phyloP scores from a whole-genome alignment of 2,113 vertebrate genomes.

The Neolamprologus sp. region DNA sequence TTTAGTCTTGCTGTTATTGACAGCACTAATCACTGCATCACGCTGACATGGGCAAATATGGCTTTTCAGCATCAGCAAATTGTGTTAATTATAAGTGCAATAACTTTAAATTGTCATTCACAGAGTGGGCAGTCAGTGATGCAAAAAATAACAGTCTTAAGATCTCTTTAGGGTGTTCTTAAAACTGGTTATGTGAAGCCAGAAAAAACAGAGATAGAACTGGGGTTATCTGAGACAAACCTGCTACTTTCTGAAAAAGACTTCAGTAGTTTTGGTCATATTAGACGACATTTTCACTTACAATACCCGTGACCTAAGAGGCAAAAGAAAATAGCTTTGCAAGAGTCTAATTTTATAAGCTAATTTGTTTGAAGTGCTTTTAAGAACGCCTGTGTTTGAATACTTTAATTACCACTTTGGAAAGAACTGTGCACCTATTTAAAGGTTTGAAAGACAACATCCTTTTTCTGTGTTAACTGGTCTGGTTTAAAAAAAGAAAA shows the following conservation, averaged over 20 bases:
- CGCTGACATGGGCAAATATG: background rate
- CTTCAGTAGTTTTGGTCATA: background rate
- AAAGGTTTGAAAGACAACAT: background rate
- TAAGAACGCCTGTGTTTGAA: background rate
- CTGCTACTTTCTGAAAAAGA: background rate
- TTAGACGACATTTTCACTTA: background rate
- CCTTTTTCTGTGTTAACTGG: background rate
- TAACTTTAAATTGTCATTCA: background rate
- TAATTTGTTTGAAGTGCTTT: background rate
- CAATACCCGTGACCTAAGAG: fast-evolving
- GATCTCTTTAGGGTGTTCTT: background rate
- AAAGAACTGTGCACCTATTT: background rate
- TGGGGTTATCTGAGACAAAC: background rate
- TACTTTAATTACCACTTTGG: background rate
- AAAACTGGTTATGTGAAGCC: background rate
- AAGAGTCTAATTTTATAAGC: background rate
- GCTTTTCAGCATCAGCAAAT: background rate
- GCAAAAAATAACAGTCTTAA: background rate
- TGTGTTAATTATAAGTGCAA: background rate
- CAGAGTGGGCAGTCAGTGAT: background rate
- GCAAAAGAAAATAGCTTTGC: background rate
- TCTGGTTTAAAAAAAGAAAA: background rate
- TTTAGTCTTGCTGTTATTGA: background rate
- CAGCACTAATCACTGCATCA: background rate
- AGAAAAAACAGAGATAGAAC: background rate